Evolutionary conservation across 2,888 invertebrate species (phyloP).

Genomic region (Dolichomitus sp.): DNA sequence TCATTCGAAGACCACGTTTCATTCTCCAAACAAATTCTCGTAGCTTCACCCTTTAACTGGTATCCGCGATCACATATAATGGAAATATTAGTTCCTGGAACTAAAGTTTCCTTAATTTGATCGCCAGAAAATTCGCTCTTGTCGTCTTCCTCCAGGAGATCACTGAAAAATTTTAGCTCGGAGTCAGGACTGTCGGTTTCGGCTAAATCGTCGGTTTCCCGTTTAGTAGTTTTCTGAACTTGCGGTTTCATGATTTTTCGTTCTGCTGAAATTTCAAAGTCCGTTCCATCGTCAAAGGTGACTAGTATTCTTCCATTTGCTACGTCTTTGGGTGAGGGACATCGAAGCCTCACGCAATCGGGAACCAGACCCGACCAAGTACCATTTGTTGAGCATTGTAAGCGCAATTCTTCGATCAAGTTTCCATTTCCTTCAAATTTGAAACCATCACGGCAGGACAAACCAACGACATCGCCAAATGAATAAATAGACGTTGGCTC

Average conservation of each 20-base stretch:
- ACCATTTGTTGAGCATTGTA: constrained; percentile 88
- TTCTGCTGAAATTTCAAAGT: constrained; percentile 54
- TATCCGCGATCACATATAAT: constrained; percentile 88
- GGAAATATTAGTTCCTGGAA: constrained; percentile 71
- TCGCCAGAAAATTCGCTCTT: constrained; percentile 4
- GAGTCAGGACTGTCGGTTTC: constrained; percentile 25
- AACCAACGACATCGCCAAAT: constrained; percentile 73
- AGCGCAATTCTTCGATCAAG: constrained; percentile 71
- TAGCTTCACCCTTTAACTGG: constrained; percentile 87
- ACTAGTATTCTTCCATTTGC: constrained; percentile 72
- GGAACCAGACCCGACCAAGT: constrained; percentile 89
- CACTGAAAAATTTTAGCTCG: constrained; percentile 45
- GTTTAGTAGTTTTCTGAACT: background rate
- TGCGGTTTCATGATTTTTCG: constrained; percentile 4
- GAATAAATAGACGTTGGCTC: constrained; percentile 33
- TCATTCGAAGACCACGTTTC: constrained; percentile 89
- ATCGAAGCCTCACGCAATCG: constrained; percentile 85
- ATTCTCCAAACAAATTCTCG: constrained; percentile 88
- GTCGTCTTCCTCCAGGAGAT: constrained; percentile 32
- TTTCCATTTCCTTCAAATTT: constrained; percentile 75
- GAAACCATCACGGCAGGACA: constrained; percentile 76
- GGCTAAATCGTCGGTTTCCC: constrained; percentile 23
- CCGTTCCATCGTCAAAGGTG: constrained; percentile 49
- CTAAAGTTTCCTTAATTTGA: constrained; percentile 55
- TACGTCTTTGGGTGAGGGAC: constrained; percentile 70